Evolutionary conservation across 1,140 invertebrate species (phyloP).

Genomic region (Contarinia nasturtii): DNA sequence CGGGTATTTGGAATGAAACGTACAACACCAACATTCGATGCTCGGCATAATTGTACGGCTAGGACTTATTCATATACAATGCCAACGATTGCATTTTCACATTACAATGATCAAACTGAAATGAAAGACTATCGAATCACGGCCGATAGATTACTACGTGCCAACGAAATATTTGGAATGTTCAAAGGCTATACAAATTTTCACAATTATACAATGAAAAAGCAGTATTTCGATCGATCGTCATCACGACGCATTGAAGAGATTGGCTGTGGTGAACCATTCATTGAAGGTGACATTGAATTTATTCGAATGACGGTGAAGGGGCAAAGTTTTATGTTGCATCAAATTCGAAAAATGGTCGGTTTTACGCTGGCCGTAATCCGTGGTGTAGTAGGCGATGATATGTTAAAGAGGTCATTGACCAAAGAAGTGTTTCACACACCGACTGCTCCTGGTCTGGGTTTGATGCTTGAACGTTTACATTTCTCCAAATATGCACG

Average conservation of each 20-base stretch:
- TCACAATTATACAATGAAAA: slow-evolving; percentile 91
- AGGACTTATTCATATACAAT: slow-evolving; percentile 86
- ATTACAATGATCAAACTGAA: slow-evolving; percentile 30
- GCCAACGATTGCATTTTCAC: slow-evolving; percentile 79
- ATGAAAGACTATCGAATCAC: slow-evolving; percentile 45
- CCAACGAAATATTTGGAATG: slow-evolving; percentile 47
- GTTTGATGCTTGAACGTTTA: slow-evolving; percentile 72
- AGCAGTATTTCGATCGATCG: slow-evolving; percentile 60
- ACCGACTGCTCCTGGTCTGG: slow-evolving; percentile 85
- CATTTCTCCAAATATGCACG: slow-evolving; percentile 82
- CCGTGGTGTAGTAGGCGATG: slow-evolving; percentile 42
- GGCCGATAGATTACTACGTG: slow-evolving; percentile 35
- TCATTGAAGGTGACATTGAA: slow-evolving; percentile 67
- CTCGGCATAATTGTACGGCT: slow-evolving; percentile 73
- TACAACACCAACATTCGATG: slow-evolving; percentile 84
- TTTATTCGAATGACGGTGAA: slow-evolving; percentile 75
- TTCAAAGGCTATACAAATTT: slow-evolving; percentile 88
- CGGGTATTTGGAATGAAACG: slow-evolving; percentile 62
- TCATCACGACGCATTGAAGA: slow-evolving; percentile 69
- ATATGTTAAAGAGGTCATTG: slow-evolving; percentile 48
- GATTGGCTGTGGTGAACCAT: slow-evolving; percentile 54
- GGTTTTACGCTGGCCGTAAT: slow-evolving; percentile 64
- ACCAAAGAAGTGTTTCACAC: slow-evolving; percentile 59
- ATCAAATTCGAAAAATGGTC: slow-evolving; percentile 98
- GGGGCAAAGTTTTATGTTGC: slow-evolving; percentile 97